phyloP scores from a whole-genome alignment of 2,797 vertebrate genomes.

The Carcharodon carcharias region DNA sequence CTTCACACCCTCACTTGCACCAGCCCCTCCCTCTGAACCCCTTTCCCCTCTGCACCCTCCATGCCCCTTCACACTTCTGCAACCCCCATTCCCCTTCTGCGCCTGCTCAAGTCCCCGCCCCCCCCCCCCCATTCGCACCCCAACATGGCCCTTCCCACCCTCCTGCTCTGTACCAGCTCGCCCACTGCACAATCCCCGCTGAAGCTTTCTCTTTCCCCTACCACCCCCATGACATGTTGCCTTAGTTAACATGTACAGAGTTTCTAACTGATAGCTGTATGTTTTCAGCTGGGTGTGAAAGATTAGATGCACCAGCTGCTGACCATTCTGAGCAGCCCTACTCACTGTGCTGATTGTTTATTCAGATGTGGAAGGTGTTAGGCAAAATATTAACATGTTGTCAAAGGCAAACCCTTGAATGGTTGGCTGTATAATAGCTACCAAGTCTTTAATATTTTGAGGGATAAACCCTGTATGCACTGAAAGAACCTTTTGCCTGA shows the following conservation, averaged over 20 bases:
- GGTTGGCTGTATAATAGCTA: not conserved
- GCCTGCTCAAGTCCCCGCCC: too few species aligned
- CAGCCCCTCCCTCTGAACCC: too few species aligned
- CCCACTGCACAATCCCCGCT: too few species aligned
- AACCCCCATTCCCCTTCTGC: too few species aligned
- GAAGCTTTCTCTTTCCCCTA: too few species aligned
- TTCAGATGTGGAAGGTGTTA: conserved; percentile 44
- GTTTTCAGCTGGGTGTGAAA: not conserved
- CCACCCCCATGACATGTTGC: too few species aligned
- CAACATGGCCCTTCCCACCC: too few species aligned
- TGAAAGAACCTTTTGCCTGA: not conserved
- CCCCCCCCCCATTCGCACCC: too few species aligned
- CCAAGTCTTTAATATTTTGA: not conserved
- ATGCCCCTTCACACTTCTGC: too few species aligned
- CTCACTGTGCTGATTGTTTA: conserved; percentile 48
- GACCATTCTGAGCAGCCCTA: conserved; percentile 31
- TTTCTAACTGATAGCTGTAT: not conserved
- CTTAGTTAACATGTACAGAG: not conserved
- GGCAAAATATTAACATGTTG: conserved; percentile 38
- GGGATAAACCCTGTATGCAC: not conserved
- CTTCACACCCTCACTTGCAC: too few species aligned
- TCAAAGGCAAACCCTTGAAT: conserved; percentile 15
- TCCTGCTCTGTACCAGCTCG: too few species aligned
- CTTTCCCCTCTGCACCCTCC: too few species aligned
- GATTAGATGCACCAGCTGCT: conserved; percentile 47